Evolutionary conservation across 2,888 invertebrate species (phyloP), one percentile per base, ranked within the genome.

Genomic region (Coleophora flavipennella): DNA sequence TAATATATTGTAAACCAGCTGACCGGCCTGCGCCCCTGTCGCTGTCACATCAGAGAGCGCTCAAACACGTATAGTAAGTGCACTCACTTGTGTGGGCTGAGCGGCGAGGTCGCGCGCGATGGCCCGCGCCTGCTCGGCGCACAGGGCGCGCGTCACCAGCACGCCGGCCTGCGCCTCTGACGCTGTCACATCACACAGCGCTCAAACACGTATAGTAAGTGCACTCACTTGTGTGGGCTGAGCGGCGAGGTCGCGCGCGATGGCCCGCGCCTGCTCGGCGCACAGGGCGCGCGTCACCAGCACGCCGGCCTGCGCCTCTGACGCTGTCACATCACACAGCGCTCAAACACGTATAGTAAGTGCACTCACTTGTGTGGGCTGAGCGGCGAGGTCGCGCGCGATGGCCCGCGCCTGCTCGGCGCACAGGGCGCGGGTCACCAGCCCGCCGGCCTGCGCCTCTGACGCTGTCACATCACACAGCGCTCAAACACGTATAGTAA

Each of bases 231-330:
- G 33, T 9, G 14, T n/a, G 0, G 95, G 93, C 55, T n/a, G n/a
- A n/a, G n/a, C n/a, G 14, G 94, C 90, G 67, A 96, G 89, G 42
- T 88, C 87, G 49, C 86, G 87, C 13, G 91, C 87, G 32, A 90
- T 83, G 11, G 88, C 87, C 37, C 91, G 85, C 13, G 95, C n/a
- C n/a, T n/a, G n/a, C n/a, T n/a, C n/a, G n/a, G n/a, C n/a, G n/a
- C n/a, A n/a, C n/a, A n/a, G n/a, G n/a, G n/a, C 91, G 90, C 33
- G 86, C 81, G 93, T 91, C 13, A 96, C 90, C 37, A 97, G 86
- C 1, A 96, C 96, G 39, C 90, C 87, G 44, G 89, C 86, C 40
- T 90, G 76, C 1, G 94, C 96, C 67, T 95, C 94, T 10, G 89
- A 86, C 1, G 95, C 92, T n/a, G 92, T n/a, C n/a, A n/a, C n/a